Percentiles rank a stretch among this genome's conserved stretches.
These are phyloP conservation scores for Listrodromus nycthemerus DNA, from an alignment of 2,888 invertebrate genomes.

Conservation along the genomic window DNA sequence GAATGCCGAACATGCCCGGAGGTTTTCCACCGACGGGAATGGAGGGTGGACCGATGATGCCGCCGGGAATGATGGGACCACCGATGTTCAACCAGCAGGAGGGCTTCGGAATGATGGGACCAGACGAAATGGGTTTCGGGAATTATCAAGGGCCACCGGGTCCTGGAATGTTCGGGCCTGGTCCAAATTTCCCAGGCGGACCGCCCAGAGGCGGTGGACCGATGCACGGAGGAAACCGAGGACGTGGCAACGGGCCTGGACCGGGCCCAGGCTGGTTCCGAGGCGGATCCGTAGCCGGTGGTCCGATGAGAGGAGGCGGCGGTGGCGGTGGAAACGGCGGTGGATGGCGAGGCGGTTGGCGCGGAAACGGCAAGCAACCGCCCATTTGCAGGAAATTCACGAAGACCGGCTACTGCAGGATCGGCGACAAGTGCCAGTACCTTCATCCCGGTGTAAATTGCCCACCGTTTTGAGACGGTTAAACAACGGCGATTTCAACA, in stretches of 20 bases:
- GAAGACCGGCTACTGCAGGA: conserved; percentile 92
- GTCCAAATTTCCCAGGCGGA: conserved; percentile 79
- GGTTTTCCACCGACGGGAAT: conserved; percentile 82
- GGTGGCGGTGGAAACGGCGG: conserved; percentile 86
- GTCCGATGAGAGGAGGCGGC: conserved; percentile 85
- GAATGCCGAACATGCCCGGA: conserved; percentile 71
- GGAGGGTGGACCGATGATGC: conserved; percentile 79
- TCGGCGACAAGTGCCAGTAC: conserved; percentile 93
- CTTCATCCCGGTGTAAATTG: conserved; percentile 91
- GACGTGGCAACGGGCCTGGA: conserved; percentile 79
- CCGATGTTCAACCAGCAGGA: conserved; percentile 81
- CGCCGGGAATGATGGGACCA: conserved; percentile 84
- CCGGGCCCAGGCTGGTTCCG: conserved; percentile 81
- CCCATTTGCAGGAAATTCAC: conserved; percentile 91
- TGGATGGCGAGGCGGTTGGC: conserved; percentile 81
- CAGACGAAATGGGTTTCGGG: conserved; percentile 80
- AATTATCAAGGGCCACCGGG: conserved; percentile 81
- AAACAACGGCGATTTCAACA: conserved; percentile 26
- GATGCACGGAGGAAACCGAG: conserved; percentile 79
- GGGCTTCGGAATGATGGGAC: conserved; percentile 81
- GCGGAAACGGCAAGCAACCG: conserved; percentile 81
- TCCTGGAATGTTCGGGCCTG: conserved; percentile 76
- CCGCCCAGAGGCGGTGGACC: conserved; percentile 70
- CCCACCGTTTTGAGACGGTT: conserved; percentile 83
- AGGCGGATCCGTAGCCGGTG: conserved; percentile 83